These are phyloP conservation scores for Melipona bicolor DNA, from an alignment of 2,888 invertebrate species.

Conservation along the genomic window DNA sequence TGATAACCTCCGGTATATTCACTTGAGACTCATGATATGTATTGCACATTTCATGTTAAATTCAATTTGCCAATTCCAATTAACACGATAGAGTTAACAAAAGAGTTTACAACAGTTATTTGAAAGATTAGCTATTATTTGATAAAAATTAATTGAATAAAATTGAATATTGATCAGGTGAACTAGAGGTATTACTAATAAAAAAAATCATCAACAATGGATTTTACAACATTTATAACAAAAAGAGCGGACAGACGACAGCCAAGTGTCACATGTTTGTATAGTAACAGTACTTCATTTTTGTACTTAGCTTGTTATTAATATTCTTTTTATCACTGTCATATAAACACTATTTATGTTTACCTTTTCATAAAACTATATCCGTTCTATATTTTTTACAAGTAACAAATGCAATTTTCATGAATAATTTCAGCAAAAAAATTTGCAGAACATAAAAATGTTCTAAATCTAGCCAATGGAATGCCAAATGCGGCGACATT, in stretches of 20 bases:
- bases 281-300: slow-evolving; percentile 78
- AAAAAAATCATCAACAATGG: slow-evolving; percentile 67
- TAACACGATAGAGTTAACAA: accelerated
- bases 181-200: neutral
- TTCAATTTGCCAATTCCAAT: neutral
- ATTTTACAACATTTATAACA: slow-evolving; percentile 85
- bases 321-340: neutral
- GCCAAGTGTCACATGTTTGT: slow-evolving; percentile 84
- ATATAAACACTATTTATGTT: neutral
- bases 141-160: neutral
- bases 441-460: slow-evolving; percentile 72
- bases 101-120: neutral
- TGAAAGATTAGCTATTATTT: neutral
- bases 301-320: neutral
- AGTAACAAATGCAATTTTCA: neutral
- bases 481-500: slow-evolving; percentile 90
- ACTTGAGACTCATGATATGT: too few relatives aligned
- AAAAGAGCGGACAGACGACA: slow-evolving; percentile 82
- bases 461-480: slow-evolving; percentile 88
- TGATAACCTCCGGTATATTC: neutral
- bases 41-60: too few relatives aligned
- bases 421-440: slow-evolving; percentile 80
- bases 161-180: neutral
- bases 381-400: neutral
- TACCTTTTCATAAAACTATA: neutral